Percentiles rank a stretch among this genome's conserved stretches.
Evolutionary conservation across 2,113 vertebrate species (phyloP).

Genomic region (Hirundichthys speculiger): DNA sequence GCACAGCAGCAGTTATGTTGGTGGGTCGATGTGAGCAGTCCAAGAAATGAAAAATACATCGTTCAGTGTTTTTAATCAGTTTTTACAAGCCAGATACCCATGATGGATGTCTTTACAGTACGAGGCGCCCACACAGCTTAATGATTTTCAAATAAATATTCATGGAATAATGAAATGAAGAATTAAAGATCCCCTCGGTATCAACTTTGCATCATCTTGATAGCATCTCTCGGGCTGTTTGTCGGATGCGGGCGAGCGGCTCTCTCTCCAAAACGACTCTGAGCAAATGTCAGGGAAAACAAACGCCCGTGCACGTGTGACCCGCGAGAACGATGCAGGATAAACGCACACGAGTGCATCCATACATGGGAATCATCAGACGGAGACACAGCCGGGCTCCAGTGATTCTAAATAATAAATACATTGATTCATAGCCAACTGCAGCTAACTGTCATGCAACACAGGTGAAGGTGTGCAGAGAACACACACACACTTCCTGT

Average conservation of each 20-base stretch:
- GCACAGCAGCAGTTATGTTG: not conserved
- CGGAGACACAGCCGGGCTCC: constrained; percentile 1
- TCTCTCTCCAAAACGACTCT: constrained; percentile 35
- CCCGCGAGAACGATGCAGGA: not conserved
- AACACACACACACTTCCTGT: constrained; percentile 35
- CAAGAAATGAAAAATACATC: not conserved
- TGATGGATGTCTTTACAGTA: not conserved
- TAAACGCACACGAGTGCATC: constrained; percentile 9
- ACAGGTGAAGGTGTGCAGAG: constrained; percentile 40
- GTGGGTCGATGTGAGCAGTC: not conserved
- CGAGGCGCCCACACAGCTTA: not conserved
- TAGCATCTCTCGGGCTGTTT: constrained; percentile 26
- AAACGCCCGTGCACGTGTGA: constrained; percentile 4
- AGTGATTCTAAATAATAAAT: constrained; percentile 56
- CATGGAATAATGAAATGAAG: constrained; percentile 30
- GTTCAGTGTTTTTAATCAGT: constrained; percentile 17
- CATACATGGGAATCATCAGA: constrained; percentile 9
- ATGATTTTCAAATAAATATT: constrained; percentile 41
- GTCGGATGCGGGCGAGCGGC: constrained; percentile 13
- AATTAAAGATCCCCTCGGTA: constrained; percentile 23
- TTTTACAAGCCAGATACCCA: not conserved
- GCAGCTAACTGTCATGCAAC: constrained; percentile 18
- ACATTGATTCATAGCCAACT: constrained; percentile 48
- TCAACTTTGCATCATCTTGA: constrained; percentile 51
- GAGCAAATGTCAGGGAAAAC: constrained; percentile 13